Conservation (phyloP, 2,888 invertebrate genomes). For the Perdita meconis region DNA sequence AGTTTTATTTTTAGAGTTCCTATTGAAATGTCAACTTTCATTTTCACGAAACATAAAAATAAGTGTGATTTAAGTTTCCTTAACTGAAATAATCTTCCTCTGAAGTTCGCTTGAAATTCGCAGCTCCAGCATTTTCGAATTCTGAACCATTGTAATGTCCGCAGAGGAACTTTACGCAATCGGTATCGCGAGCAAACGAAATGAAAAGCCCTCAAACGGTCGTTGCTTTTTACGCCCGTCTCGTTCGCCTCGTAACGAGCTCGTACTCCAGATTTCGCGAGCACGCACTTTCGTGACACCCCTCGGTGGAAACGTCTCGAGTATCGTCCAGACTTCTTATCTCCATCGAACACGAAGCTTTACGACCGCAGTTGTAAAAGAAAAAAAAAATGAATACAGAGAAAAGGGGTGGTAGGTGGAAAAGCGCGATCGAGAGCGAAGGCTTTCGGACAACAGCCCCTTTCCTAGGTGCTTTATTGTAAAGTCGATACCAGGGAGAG, state of each 20-base stretch:
- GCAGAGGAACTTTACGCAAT: too few relatives aligned
- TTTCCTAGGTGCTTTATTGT: constrained; percentile 32
- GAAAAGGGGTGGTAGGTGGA: too few relatives aligned
- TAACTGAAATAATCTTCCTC: too few relatives aligned
- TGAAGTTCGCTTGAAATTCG: too few relatives aligned
- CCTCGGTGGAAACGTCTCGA: constrained; percentile 1
- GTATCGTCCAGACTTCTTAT: constrained; percentile 34
- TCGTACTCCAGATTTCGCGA: constrained; percentile 1
- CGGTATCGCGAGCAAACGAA: too few relatives aligned
- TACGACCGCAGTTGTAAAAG: not conserved
- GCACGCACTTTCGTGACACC: constrained; percentile 44
- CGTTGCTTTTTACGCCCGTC: not conserved
- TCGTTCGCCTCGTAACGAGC: not conserved
- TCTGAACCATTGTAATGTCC: too few relatives aligned
- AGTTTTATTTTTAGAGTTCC: too few relatives aligned
- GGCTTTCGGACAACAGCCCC: constrained; percentile 45
- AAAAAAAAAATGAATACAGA: constrained; percentile 10
- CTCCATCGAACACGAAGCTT: constrained; percentile 19
- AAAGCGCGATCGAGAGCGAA: constrained; percentile 20
- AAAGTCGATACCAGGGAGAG: constrained; percentile 34
- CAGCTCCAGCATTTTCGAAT: too few relatives aligned
- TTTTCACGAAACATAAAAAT: too few relatives aligned
- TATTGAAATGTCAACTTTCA: too few relatives aligned
- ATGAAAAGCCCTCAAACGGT: not conserved
- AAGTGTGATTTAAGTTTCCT: too few relatives aligned